Percentiles rank a stretch among this genome's conserved stretches.
Evolutionary conservation across 1,140 invertebrate species (phyloP).

Genomic region (Heliconius eleuchia): DNA sequence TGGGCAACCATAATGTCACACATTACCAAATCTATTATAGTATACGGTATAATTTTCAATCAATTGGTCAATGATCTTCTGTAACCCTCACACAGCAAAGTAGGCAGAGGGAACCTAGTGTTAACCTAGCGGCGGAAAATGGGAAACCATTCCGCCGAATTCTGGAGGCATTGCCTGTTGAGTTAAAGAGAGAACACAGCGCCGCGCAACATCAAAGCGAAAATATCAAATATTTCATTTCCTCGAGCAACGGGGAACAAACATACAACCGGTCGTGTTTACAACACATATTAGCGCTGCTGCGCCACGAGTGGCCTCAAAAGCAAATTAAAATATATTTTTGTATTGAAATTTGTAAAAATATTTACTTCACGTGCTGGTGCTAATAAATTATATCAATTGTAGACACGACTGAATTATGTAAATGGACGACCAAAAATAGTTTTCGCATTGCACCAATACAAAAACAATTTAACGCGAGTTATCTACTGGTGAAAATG

Average conservation of each 20-base stretch:
- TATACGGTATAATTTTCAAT: not conserved
- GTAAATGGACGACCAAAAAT: not conserved
- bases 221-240: no score
- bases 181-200: no score
- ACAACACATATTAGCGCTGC: no score
- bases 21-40: not conserved
- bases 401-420: not conserved
- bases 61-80: no score
- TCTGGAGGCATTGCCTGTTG: no score
- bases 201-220: no score
- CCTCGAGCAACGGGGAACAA: no score
- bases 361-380: not conserved
- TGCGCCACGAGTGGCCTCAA: not conserved
- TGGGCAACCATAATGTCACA: not conserved
- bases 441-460: slow-evolving; percentile 12
- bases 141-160: no score
- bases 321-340: not conserved
- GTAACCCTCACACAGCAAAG: no score
- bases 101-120: no score
- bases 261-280: no score
- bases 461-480: slow-evolving; percentile 2
- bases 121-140: no score
- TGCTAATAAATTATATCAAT: not conserved
- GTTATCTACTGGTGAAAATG: slow-evolving; percentile 1
- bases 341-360: not conserved